These are phyloP conservation scores for Rhodeus uyekii DNA, from an alignment of 2,797 vertebrate genomes.

Conservation along the genomic window DNA sequence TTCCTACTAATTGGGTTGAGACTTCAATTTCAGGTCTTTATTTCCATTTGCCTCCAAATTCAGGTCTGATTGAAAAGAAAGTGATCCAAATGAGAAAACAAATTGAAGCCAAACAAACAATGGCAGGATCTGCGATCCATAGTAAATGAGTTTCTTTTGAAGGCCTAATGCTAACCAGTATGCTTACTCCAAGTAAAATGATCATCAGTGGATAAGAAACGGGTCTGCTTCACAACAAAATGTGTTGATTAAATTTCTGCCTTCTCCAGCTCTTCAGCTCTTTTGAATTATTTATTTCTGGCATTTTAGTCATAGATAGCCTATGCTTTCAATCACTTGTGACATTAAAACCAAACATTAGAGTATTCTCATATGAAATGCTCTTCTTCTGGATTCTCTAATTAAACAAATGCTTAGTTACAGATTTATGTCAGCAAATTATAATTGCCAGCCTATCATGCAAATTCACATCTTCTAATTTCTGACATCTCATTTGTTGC, in stretches of 20 bases:
- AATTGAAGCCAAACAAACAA: slow-evolving; percentile 38
- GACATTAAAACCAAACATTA: slow-evolving; percentile 31
- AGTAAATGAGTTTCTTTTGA: slow-evolving; percentile 41
- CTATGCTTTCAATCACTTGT: background rate
- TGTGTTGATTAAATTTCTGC: slow-evolving; percentile 15
- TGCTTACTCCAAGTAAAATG: background rate
- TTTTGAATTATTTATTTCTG: slow-evolving; percentile 10
- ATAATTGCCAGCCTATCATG: slow-evolving; percentile 55
- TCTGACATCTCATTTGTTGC: slow-evolving; percentile 56
- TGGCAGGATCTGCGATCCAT: slow-evolving; percentile 42
- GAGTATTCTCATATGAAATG: slow-evolving; percentile 19
- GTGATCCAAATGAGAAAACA: slow-evolving; percentile 55
- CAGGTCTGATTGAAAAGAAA: slow-evolving; percentile 58
- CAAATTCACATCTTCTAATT: slow-evolving; percentile 56
- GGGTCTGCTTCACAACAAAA: slow-evolving; percentile 9
- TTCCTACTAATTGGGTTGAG: slow-evolving; percentile 51
- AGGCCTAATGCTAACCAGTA: slow-evolving; percentile 21
- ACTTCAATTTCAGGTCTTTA: slow-evolving; percentile 57
- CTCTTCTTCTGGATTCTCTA: slow-evolving; percentile 33
- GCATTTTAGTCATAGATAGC: background rate
- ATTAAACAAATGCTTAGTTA: slow-evolving; percentile 56
- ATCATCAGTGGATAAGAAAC: slow-evolving; percentile 28
- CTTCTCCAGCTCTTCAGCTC: background rate
- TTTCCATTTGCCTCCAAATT: slow-evolving; percentile 59
- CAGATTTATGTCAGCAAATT: slow-evolving; percentile 53